Evolutionary conservation across 2,888 invertebrate genomes (phyloP), one percentile per base, ranked within the genome.

Genomic region (Tetranychus truncatus): DNA sequence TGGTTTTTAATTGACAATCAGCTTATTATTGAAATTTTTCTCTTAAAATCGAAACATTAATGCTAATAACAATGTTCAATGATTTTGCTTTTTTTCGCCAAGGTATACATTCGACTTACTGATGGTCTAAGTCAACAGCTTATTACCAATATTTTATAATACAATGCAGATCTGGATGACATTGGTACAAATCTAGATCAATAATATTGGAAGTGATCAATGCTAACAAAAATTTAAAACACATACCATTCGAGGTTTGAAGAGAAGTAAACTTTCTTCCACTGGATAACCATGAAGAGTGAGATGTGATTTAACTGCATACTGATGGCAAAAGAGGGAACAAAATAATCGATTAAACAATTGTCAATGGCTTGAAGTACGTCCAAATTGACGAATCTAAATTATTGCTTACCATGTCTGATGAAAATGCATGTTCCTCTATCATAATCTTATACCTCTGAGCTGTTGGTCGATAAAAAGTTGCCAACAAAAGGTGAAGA

Each of bases 371-470:
- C 34, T 34, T 34, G 34, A 34, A 34, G 34, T 34, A 34, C 34
- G 0, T 34, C 5, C 34, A 34, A 34, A 34, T 34, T 34, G 34
- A 5, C 5, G 5, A 34, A 34, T 34, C 5, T 34, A 34, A 34
- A 34, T 34, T 5, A 34, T 34, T 34, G 5, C 81, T 80, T 80
- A 84, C 84, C 79, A 84, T 83, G 81, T 86, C 87, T 3, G 86
- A 86, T 0, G 86, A 86, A 80, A 87, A 87, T 2, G 86, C 85
- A 76, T 84, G 83, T 1, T 82, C 81, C 79, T 87, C 86, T 45
- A 86, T 81, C 18, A 87, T 79, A 69, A 87, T 84, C 79, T 87
- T 87, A 79, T 84, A 82, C 73, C 86, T 80, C 45, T 79, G 77
- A 7, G 82, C 82, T 1, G 84, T 85, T 44, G 87, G 87, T 75